phyloP scores from a whole-genome alignment of 2,888 invertebrate species.

The Oxycera nigricornis region DNA sequence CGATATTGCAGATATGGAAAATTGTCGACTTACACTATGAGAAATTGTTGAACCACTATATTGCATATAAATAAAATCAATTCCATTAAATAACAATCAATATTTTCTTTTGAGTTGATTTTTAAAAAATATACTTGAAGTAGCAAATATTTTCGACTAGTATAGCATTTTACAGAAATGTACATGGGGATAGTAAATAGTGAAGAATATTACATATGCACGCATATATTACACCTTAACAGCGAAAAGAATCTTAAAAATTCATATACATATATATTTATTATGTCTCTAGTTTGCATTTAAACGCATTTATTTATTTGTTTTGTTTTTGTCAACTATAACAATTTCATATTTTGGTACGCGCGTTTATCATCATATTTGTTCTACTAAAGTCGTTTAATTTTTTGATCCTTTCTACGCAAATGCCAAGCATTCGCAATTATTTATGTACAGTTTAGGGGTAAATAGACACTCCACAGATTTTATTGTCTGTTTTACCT shows the following conservation, averaged over 20 bases:
- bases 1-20: too few species aligned
- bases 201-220: not conserved
- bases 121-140: constrained; percentile 14
- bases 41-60: too few species aligned
- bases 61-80: not conserved
- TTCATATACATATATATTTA: not conserved
- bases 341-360: not conserved
- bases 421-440: not conserved
- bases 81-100: not conserved
- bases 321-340: not conserved
- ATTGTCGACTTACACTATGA: too few species aligned
- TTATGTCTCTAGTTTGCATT: not conserved
- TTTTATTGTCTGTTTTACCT: not conserved
- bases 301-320: not conserved
- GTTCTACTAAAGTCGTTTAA: not conserved
- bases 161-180: not conserved
- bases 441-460: not conserved
- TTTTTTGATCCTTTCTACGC: too few species aligned
- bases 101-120: not conserved
- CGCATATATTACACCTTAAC: not conserved
- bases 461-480: not conserved
- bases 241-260: not conserved
- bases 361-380: not conserved
- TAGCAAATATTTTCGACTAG: constrained; percentile 15
- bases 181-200: not conserved